Conservation (phyloP, 2,888 invertebrate species). For the Sussaba pulchella region DNA sequence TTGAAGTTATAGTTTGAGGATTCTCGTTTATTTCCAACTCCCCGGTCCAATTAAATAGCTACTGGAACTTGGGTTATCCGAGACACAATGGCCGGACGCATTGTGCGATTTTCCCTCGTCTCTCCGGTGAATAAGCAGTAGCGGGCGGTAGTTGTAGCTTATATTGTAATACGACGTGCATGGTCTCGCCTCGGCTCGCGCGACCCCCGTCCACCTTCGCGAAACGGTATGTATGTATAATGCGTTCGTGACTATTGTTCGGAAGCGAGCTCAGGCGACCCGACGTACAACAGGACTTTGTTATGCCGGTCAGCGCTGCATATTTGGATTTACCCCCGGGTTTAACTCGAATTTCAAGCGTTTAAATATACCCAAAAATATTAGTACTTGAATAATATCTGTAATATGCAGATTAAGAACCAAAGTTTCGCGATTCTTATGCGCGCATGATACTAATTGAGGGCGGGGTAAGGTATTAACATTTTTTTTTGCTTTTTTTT, state of each 20-base stretch:
- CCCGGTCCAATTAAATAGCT: conserved; percentile 71
- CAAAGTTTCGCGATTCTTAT: too few relatives aligned
- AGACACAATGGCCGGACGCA: conserved; percentile 57
- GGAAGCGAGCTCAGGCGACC: conserved; percentile 17
- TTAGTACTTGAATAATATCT: too few relatives aligned
- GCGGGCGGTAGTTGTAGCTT: conserved; percentile 19
- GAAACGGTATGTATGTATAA: conserved; percentile 49
- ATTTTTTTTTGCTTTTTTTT: too few relatives aligned
- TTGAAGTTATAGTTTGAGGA: conserved; percentile 49
- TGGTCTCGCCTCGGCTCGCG: conserved; percentile 1
- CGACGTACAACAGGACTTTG: conserved; percentile 32
- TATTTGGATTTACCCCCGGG: background rate
- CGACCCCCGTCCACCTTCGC: background rate
- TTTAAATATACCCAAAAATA: background rate
- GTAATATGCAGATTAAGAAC: too few relatives aligned
- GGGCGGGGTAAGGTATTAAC: too few relatives aligned
- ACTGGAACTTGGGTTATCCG: conserved; percentile 73
- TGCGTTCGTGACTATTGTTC: conserved; percentile 53
- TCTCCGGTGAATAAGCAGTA: conserved; percentile 33
- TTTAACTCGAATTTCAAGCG: background rate
- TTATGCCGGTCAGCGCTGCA: conserved; percentile 13
- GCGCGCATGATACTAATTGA: too few relatives aligned
- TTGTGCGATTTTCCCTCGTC: conserved; percentile 44
- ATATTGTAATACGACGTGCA: conserved; percentile 11
- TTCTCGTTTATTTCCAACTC: conserved; percentile 62